These are phyloP conservation scores for Erynnis tages DNA, from an alignment of 2,888 invertebrate genomes.

Conservation along the genomic window DNA sequence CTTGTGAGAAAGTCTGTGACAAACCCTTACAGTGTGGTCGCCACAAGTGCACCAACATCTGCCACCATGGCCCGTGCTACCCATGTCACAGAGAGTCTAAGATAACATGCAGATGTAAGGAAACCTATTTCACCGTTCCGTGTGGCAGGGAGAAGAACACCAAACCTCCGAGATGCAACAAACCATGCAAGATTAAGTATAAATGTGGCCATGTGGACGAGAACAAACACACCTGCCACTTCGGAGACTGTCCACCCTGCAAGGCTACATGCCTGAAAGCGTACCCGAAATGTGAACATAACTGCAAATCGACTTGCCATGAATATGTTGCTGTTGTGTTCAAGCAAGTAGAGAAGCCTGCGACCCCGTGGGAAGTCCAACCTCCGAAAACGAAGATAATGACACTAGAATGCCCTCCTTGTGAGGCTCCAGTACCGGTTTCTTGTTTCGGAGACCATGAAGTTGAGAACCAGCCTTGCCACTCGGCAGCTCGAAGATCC, in stretches of 20 bases:
- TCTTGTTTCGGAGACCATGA: constrained; percentile 89
- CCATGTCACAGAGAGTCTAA: constrained; percentile 88
- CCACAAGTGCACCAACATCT: constrained; percentile 91
- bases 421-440: constrained; percentile 85
- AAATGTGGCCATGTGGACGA: constrained; percentile 91
- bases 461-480: constrained; percentile 84
- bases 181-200: constrained; percentile 88
- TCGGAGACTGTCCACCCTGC: constrained; percentile 92
- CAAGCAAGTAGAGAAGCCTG: constrained; percentile 80
- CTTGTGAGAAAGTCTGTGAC: constrained; percentile 92
- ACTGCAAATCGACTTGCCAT: constrained; percentile 88
- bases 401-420: constrained; percentile 86
- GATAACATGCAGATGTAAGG: constrained; percentile 90
- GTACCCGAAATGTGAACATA: constrained; percentile 83
- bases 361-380: constrained; percentile 85
- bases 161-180: constrained; percentile 89
- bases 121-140: constrained; percentile 88
- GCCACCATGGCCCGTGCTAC: constrained; percentile 92
- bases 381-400: constrained; percentile 72
- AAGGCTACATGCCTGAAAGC: constrained; percentile 85
- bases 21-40: constrained; percentile 91
- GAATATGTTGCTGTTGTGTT: constrained; percentile 85
- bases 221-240: constrained; percentile 90
- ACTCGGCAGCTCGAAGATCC: constrained; percentile 85
- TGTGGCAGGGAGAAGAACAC: constrained; percentile 91